Conservation (phyloP, 2,113 vertebrate species). For the Vulpes ferrilata region DNA sequence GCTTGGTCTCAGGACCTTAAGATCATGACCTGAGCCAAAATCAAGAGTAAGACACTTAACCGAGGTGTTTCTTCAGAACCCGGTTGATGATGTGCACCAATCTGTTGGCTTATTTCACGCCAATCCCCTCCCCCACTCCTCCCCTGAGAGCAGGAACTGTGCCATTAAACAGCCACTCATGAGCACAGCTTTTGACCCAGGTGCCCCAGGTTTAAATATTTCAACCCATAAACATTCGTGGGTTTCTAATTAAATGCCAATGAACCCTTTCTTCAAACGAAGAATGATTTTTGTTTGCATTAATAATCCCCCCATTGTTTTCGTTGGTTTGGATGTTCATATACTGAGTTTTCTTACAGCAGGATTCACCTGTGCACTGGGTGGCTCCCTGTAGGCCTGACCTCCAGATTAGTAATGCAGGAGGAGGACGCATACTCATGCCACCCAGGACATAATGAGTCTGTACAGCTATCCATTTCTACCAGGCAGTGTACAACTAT, state of each 20-base stretch:
- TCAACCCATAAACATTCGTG: constrained; percentile 20
- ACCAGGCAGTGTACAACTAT: neutral
- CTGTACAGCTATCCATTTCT: neutral
- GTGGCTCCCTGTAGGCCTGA: neutral
- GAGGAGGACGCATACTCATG: neutral
- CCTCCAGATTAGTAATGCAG: neutral
- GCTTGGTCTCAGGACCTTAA: neutral
- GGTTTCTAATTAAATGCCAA: neutral
- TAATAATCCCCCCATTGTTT: neutral
- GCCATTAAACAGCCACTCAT: neutral
- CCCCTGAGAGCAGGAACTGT: neutral
- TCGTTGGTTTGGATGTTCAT: neutral
- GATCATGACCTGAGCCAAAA: neutral
- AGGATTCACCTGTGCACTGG: neutral
- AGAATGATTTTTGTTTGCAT: neutral
- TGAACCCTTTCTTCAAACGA: neutral
- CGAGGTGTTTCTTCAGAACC: neutral
- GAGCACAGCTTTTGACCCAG: neutral
- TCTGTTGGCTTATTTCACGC: neutral
- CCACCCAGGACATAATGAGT: neutral
- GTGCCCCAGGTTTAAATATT: neutral
- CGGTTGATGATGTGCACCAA: neutral
- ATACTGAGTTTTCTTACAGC: neutral
- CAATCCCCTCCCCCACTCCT: neutral
- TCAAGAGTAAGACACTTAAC: neutral